Evolutionary conservation across 2,797 vertebrate species (phyloP).

Genomic region (Liparis tanakae): DNA sequence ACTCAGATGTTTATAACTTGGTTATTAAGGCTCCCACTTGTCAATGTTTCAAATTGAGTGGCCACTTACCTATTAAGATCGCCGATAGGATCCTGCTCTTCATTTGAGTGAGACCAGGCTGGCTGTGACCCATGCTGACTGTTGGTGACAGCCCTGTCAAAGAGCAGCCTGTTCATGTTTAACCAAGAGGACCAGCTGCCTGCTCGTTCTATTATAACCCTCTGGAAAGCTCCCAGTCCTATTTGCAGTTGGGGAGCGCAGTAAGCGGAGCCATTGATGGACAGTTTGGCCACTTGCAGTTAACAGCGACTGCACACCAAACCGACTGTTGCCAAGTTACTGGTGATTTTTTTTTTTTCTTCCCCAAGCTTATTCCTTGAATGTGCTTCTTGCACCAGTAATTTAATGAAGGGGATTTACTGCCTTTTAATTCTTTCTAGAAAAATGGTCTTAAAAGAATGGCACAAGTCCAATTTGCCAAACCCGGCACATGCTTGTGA

Average conservation of each 20-base stretch:
- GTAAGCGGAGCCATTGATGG: constrained; percentile 37
- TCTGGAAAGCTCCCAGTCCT: constrained; percentile 47
- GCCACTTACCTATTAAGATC: constrained; percentile 11
- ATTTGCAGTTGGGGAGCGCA: constrained; percentile 44
- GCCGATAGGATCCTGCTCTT: constrained; percentile 9
- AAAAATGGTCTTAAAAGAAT: not conserved
- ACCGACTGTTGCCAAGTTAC: constrained; percentile 29
- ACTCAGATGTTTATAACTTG: not conserved
- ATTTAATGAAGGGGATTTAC: constrained; percentile 3
- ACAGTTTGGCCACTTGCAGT: constrained; percentile 26
- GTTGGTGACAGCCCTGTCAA: constrained; percentile 52
- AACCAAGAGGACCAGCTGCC: constrained; percentile 64
- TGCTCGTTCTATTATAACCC: constrained; percentile 52
- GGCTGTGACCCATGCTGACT: constrained; percentile 34
- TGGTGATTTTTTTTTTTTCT: constrained; percentile 5
- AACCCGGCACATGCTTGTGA: not conserved
- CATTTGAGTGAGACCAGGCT: constrained; percentile 28
- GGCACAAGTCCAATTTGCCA: not conserved
- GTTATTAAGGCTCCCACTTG: not conserved
- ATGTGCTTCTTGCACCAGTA: constrained; percentile 23
- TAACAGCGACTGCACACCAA: constrained; percentile 34
- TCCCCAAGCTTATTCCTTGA: constrained; percentile 26
- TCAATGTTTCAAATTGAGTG: constrained; percentile 1
- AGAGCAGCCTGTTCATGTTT: constrained; percentile 68
- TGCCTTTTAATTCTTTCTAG: not conserved